Evolutionary conservation across 2,888 invertebrate genomes (phyloP).

Genomic region (Clusia tigrina): DNA sequence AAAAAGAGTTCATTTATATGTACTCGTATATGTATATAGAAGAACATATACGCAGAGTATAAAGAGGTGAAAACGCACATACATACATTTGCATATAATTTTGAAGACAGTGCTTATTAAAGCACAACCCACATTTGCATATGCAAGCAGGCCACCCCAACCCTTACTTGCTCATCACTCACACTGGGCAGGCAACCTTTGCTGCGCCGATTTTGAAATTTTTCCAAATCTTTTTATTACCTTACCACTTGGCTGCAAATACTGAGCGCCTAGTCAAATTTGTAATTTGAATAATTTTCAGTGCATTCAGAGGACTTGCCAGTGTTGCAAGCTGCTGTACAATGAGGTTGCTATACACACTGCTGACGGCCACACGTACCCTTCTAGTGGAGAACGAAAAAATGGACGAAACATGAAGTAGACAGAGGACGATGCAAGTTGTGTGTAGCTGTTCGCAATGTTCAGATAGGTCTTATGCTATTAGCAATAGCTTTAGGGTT

Average conservation of each 20-base stretch:
- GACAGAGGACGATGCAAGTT: no score
- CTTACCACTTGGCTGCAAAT: slow-evolving; percentile 19
- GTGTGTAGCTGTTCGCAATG: no score
- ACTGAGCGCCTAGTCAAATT: slow-evolving; percentile 40
- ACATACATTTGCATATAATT: slow-evolving; percentile 14
- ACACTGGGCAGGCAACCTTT: neutral
- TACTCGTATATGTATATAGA: neutral
- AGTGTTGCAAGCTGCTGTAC: no score
- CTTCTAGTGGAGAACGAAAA: no score
- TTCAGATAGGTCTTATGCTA: no score
- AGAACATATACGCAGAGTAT: no score
- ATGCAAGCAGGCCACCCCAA: neutral
- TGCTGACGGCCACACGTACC: no score
- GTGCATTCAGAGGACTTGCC: no score
- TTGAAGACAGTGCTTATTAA: slow-evolving; percentile 9
- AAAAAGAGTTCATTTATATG: neutral
- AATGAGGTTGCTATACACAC: no score
- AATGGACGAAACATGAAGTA: no score
- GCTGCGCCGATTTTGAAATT: neutral
- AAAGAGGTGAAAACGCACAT: slow-evolving; percentile 4
- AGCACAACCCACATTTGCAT: slow-evolving; percentile 10
- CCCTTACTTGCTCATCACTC: neutral
- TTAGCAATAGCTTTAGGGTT: no score
- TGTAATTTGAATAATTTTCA: slow-evolving; percentile 46
- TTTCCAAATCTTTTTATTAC: neutral